phyloP scores from a whole-genome alignment of 1,140 invertebrate genomes.

The Dendroctonus ponderosae region DNA sequence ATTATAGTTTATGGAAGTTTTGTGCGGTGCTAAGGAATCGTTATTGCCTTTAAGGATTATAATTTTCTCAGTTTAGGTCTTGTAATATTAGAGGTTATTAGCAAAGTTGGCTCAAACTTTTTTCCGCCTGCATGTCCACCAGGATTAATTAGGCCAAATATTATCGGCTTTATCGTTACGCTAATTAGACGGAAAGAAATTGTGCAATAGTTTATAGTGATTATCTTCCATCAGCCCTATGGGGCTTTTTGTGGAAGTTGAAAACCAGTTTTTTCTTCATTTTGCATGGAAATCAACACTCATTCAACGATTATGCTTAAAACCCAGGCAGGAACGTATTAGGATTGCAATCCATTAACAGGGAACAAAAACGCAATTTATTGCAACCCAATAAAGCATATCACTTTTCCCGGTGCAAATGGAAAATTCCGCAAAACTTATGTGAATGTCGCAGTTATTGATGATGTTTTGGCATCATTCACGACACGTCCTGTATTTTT shows the following conservation, averaged over 20 bases:
- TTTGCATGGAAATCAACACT: too few species aligned
- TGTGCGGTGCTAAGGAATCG: slow-evolving; percentile 35
- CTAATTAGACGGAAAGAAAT: background rate
- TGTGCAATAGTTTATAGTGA: too few species aligned
- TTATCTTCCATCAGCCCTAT: too few species aligned
- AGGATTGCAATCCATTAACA: too few species aligned
- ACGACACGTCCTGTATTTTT: slow-evolving; percentile 1
- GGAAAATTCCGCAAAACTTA: slow-evolving; percentile 7
- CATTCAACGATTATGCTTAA: too few species aligned
- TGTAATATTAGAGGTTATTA: slow-evolving; percentile 14
- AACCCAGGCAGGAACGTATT: too few species aligned
- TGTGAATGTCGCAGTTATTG: slow-evolving; percentile 17
- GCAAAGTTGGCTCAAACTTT: background rate
- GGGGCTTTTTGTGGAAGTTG: too few species aligned
- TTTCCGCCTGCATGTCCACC: background rate
- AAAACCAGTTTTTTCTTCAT: too few species aligned
- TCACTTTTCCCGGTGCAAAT: slow-evolving; percentile 7
- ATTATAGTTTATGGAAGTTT: slow-evolving; percentile 41
- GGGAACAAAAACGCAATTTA: background rate
- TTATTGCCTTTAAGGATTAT: slow-evolving; percentile 33
- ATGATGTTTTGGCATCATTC: slow-evolving; percentile 14
- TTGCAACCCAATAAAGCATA: slow-evolving; percentile 6
- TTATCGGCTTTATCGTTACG: too few species aligned
- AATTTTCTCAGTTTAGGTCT: slow-evolving; percentile 20
- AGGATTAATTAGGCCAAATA: background rate